Conservation (phyloP, 1,140 invertebrate species). For the Apolygus lucorum region DNA sequence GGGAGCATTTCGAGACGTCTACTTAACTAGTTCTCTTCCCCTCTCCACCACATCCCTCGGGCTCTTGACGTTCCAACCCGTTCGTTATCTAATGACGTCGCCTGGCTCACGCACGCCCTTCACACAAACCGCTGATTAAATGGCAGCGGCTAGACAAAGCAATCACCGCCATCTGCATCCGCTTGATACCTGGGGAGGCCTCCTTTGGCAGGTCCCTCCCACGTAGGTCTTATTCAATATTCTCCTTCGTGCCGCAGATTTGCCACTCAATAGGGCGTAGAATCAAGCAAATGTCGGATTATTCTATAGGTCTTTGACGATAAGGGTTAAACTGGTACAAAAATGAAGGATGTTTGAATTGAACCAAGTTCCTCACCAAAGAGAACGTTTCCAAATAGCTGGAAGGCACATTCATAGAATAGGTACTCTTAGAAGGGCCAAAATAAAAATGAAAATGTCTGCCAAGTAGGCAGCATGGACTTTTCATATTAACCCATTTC, state of each 20-base stretch:
- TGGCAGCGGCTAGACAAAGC: slow-evolving; percentile 6
- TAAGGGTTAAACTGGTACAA: background rate
- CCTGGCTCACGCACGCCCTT: background rate
- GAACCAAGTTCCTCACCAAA: no score
- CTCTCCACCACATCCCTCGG: background rate
- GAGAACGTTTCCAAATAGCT: no score
- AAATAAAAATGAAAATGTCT: no score
- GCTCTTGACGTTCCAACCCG: background rate
- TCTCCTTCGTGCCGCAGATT: background rate
- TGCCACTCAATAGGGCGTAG: background rate
- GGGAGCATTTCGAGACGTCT: background rate
- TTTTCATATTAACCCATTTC: no score
- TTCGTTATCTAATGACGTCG: background rate
- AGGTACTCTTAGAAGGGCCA: no score
- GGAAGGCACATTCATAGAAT: no score
- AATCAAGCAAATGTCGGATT: background rate
- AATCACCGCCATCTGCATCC: slow-evolving; percentile 13
- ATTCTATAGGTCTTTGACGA: background rate
- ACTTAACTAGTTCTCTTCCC: background rate
- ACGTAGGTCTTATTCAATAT: background rate
- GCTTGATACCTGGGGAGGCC: background rate
- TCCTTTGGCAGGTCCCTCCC: background rate
- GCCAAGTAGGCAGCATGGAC: no score
- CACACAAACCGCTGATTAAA: slow-evolving; percentile 11
- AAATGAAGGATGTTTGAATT: no score